These are phyloP conservation scores for Mayetiola destructor DNA, from an alignment of 2,888 invertebrate genomes.

Conservation along the genomic window DNA sequence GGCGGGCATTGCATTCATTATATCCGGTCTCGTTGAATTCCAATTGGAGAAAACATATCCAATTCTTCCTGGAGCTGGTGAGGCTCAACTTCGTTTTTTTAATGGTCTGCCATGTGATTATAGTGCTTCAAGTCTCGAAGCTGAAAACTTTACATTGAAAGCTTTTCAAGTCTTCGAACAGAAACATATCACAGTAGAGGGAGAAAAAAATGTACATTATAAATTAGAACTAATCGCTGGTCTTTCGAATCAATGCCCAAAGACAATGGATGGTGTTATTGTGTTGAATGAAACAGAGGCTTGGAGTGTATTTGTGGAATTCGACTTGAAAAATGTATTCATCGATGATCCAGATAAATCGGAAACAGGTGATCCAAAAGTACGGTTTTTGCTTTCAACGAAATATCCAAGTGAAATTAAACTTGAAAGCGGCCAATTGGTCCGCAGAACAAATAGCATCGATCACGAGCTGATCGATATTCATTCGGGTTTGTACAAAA, in stretches of 20 bases:
- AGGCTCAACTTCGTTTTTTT: slow-evolving; percentile 54
- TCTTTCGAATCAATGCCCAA: not conserved
- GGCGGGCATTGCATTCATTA: slow-evolving; percentile 70
- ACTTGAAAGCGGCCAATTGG: no score
- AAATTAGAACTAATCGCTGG: not conserved
- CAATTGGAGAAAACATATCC: slow-evolving; percentile 54
- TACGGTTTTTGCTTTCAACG: no score
- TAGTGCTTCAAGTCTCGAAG: slow-evolving; percentile 27
- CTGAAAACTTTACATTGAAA: slow-evolving; percentile 19
- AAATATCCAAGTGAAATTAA: no score
- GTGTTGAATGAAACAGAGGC: slow-evolving; percentile 14
- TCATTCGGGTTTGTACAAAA: not conserved
- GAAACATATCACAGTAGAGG: slow-evolving; percentile 22
- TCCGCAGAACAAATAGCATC: no score
- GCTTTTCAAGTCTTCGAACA: slow-evolving; percentile 21
- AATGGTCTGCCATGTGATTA: slow-evolving; percentile 48
- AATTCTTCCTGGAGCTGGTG: slow-evolving; percentile 39
- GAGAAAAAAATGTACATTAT: not conserved
- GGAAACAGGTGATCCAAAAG: slow-evolving; percentile 25
- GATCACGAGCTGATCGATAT: no score
- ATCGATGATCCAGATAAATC: slow-evolving; percentile 28
- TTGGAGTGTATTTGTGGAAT: slow-evolving; percentile 16
- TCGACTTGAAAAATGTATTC: slow-evolving; percentile 18
- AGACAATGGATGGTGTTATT: not conserved
- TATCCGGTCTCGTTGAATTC: slow-evolving; percentile 74